Conservation (phyloP, 2,113 vertebrate genomes). For the Miniopterus natalensis region DNA sequence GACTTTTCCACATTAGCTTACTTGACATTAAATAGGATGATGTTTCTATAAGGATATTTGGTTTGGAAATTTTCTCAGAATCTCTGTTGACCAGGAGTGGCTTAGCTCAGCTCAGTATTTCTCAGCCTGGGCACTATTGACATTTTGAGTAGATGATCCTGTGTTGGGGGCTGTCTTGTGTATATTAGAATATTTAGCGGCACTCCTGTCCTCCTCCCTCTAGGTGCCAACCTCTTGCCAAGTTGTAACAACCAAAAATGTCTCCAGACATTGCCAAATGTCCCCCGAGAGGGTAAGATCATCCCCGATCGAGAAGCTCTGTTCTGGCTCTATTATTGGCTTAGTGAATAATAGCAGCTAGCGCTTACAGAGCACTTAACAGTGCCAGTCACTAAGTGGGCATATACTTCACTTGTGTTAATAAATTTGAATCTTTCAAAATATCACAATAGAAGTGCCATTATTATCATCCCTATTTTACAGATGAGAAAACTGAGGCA, state of each 20-base stretch:
- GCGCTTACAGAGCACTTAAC: not conserved
- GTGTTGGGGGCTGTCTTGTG: not conserved
- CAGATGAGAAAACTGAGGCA: not conserved
- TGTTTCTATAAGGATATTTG: not conserved
- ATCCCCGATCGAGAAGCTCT: not conserved
- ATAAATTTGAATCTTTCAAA: not conserved
- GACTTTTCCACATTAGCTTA: constrained; percentile 1
- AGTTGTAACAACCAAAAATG: constrained; percentile 26
- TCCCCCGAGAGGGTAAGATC: not conserved
- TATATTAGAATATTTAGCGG: constrained; percentile 7
- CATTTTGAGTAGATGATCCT: not conserved
- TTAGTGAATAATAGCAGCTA: not conserved
- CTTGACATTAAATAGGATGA: not conserved
- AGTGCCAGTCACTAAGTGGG: not conserved
- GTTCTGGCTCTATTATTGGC: not conserved
- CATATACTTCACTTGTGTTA: constrained; percentile 6
- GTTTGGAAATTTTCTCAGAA: constrained; percentile 9
- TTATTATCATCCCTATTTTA: not conserved
- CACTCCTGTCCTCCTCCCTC: not conserved
- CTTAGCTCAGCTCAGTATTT: not conserved
- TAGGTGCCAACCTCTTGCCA: not conserved
- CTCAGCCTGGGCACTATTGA: not conserved
- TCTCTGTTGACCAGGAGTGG: not conserved
- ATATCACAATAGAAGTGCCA: not conserved
- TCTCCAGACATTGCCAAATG: not conserved